Conservation (phyloP, 2,113 vertebrate species). For the Aplodontia rufa region DNA sequence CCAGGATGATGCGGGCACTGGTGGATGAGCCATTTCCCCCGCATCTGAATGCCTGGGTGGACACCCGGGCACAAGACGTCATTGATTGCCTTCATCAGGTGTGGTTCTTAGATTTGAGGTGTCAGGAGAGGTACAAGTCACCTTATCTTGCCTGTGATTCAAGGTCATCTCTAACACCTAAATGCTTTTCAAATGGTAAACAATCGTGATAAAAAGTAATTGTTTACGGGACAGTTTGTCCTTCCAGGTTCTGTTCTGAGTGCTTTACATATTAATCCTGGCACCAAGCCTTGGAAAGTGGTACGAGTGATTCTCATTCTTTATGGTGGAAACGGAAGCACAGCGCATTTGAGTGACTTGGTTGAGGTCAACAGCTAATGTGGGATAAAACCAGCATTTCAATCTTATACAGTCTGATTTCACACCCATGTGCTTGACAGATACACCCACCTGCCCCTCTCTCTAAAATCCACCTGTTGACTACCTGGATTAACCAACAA, state of each 20-base stretch:
- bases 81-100: neutral
- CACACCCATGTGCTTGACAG: neutral
- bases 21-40: neutral
- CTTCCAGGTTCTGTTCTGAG: neutral
- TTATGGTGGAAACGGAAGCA: neutral
- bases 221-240: neutral
- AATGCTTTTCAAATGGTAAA: neutral
- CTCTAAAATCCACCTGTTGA: neutral
- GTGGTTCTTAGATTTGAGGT: neutral
- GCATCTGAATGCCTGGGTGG: neutral
- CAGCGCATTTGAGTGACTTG: neutral
- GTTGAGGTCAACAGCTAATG: neutral
- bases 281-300: neutral
- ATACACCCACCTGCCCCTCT: accelerated
- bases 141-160: neutral
- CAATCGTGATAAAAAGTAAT: neutral
- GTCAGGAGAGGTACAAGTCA: neutral
- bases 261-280: neutral
- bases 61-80: neutral
- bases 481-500: neutral
- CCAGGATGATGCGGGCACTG: neutral
- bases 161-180: neutral
- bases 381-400: neutral
- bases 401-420: accelerated
- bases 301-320: neutral